phyloP scores from a whole-genome alignment of 1,140 invertebrate species.

The Drosophila kanapiae region DNA sequence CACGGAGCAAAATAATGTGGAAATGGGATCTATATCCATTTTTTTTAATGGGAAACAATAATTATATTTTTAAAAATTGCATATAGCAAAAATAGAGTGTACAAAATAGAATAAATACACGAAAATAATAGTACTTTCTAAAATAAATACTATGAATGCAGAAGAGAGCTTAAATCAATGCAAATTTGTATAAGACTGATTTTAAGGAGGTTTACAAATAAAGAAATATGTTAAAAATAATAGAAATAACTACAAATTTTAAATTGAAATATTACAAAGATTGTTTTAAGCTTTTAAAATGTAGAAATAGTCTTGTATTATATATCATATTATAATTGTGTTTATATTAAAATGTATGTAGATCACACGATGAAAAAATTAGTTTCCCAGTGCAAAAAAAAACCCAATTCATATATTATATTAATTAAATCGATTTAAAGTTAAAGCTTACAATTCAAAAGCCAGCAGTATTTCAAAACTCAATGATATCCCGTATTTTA shows the following conservation, averaged over 20 bases:
- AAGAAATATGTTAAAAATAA: too few species aligned
- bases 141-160: too few species aligned
- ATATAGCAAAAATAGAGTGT: neutral
- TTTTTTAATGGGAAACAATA: neutral
- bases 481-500: neutral
- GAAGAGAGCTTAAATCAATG: neutral
- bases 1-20: constrained; percentile 4
- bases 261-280: neutral
- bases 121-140: too few species aligned
- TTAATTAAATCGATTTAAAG: neutral
- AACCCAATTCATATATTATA: neutral
- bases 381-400: neutral
- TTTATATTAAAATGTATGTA: too few species aligned
- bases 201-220: too few species aligned
- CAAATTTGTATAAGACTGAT: neutral
- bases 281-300: too few species aligned
- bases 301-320: too few species aligned
- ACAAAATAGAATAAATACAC: too few species aligned
- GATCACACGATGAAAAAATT: neutral
- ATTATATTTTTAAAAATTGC: neutral
- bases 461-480: neutral
- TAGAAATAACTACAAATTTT: too few species aligned
- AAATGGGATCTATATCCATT: neutral
- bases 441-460: neutral
- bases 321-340: too few species aligned